A percentile compares a stretch with the other conserved stretches of the same genome.
phyloP scores from a whole-genome alignment of 2,888 invertebrate genomes.

The Parasteatoda lunata region DNA sequence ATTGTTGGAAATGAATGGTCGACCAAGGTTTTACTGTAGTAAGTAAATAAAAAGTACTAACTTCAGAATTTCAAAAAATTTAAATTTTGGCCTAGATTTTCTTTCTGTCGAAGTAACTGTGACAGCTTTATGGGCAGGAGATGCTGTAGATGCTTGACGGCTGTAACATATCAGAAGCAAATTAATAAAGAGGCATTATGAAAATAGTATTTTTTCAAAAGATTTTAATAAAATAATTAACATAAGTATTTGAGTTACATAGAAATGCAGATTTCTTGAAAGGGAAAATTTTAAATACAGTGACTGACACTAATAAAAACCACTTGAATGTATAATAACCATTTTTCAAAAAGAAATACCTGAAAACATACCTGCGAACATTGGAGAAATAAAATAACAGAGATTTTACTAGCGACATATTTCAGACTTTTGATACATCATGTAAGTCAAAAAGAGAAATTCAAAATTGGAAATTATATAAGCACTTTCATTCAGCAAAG shows the following conservation, averaged over 20 bases:
- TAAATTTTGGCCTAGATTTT: constrained; percentile 57
- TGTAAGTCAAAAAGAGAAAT: no score
- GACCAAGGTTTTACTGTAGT: neutral
- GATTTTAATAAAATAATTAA: neutral
- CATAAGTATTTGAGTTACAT: neutral
- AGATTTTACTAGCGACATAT: no score
- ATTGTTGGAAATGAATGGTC: no score
- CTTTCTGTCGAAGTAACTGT: constrained; percentile 32
- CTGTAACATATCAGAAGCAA: constrained; percentile 13
- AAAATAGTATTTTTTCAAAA: neutral
- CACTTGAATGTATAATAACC: no score
- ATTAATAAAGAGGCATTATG: neutral
- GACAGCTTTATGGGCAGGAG: constrained; percentile 54
- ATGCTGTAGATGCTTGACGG: constrained; percentile 45
- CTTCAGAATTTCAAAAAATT: constrained; percentile 57
- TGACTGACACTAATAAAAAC: no score
- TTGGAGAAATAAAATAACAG: no score
- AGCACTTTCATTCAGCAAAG: no score
- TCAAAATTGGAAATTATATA: no score
- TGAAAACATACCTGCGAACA: no score
- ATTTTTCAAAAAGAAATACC: no score
- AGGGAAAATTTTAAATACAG: no score
- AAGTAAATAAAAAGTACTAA: constrained; percentile 23
- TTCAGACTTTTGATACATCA: no score
- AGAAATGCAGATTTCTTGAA: neutral